Evolutionary conservation across 2,797 vertebrate genomes (phyloP).

Genomic region (Clamator glandarius): DNA sequence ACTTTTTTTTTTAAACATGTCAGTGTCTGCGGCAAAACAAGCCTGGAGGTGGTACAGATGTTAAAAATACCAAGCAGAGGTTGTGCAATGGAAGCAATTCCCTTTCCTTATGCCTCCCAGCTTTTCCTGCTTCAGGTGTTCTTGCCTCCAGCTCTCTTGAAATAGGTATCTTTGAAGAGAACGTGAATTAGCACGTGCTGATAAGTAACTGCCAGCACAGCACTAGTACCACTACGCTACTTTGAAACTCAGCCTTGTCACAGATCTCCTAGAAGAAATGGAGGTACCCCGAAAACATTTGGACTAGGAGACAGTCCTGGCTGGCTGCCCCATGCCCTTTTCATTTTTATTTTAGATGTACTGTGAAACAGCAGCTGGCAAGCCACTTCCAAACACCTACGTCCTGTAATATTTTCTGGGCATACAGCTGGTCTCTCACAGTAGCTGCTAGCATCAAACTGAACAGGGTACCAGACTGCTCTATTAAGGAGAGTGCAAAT

Average conservation of each 20-base stretch:
- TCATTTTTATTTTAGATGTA: background rate
- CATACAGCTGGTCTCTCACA: accelerated
- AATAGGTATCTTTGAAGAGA: background rate
- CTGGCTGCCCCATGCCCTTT: background rate
- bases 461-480: background rate
- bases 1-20: background rate
- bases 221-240: background rate
- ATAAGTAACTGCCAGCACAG: background rate
- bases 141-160: background rate
- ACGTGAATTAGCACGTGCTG: accelerated
- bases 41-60: background rate
- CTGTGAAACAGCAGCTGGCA: background rate
- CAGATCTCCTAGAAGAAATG: background rate
- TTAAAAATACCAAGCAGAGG: background rate
- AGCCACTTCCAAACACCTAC: background rate
- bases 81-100: background rate
- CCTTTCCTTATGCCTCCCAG: background rate
- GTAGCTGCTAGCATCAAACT: background rate
- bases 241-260: background rate
- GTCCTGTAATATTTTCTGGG: accelerated
- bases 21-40: background rate
- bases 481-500: background rate
- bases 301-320: background rate
- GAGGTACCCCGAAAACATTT: background rate
- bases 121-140: background rate